Evolutionary conservation across 1,140 invertebrate genomes (phyloP), one percentile per base, ranked within the genome.

Genomic region (Lepidotrigona ventralis): DNA sequence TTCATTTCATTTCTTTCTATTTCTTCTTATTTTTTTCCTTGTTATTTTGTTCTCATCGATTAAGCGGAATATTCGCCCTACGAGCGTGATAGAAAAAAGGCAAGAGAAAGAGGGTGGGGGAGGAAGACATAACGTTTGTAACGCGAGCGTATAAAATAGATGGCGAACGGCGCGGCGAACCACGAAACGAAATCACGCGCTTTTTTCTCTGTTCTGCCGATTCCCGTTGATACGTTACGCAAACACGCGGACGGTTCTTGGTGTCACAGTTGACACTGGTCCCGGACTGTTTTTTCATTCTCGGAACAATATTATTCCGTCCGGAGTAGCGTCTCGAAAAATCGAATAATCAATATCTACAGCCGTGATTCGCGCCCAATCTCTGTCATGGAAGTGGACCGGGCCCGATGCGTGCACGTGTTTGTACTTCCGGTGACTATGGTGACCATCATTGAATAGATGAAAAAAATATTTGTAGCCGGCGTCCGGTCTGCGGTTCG

Each of bases 261-360:
- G 33, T 68, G 53, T 81, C 73, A 33, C n/a, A 0, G 58, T 83
- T 79, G 58, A 79, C 76, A 54, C 58, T 71, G 46, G 17, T 71
- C 4, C 64, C 21, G 3, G 46, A n/a, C 29, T 83, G n/a, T 79
- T 79, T 72, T 56, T 83, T 72, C 56, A 83, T 70, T 26, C 76
- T 19, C 23, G 54, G n/a, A 53, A 71, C 51, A 79, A 79, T 83
- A 79, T 83, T 83, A 83, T 71, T 66, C 58, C 75, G 21, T n/a
- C 1, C 29, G n/a, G 23, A 29, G 26, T 23, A 54, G 75, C 68
- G 68, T 70, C 68, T 80, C 51, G 78, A 81, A 81, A 87, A 87
- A 68, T 84, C 78, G 78, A 81, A 74, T 84, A 87, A 88, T 86
- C 86, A 51, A 87, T 88, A 87, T 78, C 85, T 66, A 74, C 58